Evolutionary conservation across 2,113 vertebrate species (phyloP).

Genomic region (Pollimyrus isidori): DNA sequence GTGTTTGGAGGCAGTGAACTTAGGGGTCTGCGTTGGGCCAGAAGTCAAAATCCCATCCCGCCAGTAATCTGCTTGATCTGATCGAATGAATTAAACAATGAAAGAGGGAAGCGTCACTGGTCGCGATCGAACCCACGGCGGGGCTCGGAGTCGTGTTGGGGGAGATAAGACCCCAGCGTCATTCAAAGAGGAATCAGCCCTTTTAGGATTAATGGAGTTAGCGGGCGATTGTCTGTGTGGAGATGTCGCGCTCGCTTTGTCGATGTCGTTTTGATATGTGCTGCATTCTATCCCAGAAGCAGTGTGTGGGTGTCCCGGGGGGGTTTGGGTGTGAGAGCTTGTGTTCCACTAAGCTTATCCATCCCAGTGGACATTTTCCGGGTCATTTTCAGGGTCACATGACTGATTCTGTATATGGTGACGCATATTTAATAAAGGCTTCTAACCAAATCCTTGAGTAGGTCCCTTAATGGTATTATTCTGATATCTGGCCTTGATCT

Average conservation of each 20-base stretch:
- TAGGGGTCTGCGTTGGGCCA: neutral
- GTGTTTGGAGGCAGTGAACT: neutral
- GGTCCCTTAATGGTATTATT: neutral
- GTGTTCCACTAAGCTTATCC: neutral
- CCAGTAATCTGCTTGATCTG: slow-evolving; percentile 56
- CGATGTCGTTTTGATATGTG: neutral
- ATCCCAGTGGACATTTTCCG: neutral
- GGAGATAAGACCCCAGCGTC: slow-evolving; percentile 44
- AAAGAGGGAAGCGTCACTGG: slow-evolving; percentile 48
- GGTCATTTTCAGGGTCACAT: neutral
- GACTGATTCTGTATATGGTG: neutral
- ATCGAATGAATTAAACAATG: slow-evolving; percentile 52
- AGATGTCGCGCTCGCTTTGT: neutral
- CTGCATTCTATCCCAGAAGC: neutral
- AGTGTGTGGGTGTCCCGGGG: neutral
- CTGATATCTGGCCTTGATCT: neutral
- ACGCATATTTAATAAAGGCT: neutral
- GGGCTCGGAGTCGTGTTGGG: slow-evolving; percentile 36
- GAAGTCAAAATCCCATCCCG: slow-evolving; percentile 54
- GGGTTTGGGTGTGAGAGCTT: neutral
- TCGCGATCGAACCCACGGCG: slow-evolving; percentile 46
- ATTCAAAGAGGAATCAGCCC: slow-evolving; percentile 36
- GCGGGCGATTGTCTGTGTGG: neutral
- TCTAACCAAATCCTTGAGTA: neutral
- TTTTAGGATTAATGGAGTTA: neutral